Evolutionary conservation across 2,113 vertebrate genomes (phyloP), one percentile per base, ranked within the genome.

Genomic region (Corythornis vintsioides): DNA sequence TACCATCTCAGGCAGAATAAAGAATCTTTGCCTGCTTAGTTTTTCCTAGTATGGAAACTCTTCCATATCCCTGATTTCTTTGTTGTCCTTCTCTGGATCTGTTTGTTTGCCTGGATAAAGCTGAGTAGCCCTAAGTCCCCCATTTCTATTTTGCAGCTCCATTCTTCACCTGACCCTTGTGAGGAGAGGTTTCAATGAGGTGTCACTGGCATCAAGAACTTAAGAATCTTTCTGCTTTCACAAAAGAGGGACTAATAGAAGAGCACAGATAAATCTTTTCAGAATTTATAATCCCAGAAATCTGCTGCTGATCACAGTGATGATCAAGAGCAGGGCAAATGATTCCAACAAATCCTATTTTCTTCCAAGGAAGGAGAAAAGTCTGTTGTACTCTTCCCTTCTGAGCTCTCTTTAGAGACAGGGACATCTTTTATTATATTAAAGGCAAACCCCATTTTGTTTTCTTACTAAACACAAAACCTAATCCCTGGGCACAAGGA

Each of bases 381-480:
- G 50, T 48, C 63, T 71, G 26, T 72, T 74, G 72, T 2, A 63
- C 19, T 85, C 17, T 2, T 4, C 19, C 70, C 33, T 88, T 86
- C 40, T 18, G 13, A 63, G 11, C 15, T 47, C 47, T 90, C 38
- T 63, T 43, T n/a, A 55, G 25, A 76, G 28, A 70, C 47, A 66
- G 17, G 9, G n/a, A 26, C 3, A 35, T 71, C 83, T 55, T 83
- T 83, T 78, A 18, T 57, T 55, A 22, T 40, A 47, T 21, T 52
- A 71, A 71, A 33, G 25, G 42, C 47, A 93, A 94, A 88, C 3
- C 6, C 7, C 4, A 22, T n/a, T 72, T 60, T 80, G 11, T 38
- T 91, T 88, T 88, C 45, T 80, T 25, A 53, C 24, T 57, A 74
- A 85, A 81, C 26, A 93, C 53, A 88, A 67, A 67, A 69, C 10